Conservation (phyloP, 2,797 vertebrate species). For the Hemibagrus guttatus region DNA sequence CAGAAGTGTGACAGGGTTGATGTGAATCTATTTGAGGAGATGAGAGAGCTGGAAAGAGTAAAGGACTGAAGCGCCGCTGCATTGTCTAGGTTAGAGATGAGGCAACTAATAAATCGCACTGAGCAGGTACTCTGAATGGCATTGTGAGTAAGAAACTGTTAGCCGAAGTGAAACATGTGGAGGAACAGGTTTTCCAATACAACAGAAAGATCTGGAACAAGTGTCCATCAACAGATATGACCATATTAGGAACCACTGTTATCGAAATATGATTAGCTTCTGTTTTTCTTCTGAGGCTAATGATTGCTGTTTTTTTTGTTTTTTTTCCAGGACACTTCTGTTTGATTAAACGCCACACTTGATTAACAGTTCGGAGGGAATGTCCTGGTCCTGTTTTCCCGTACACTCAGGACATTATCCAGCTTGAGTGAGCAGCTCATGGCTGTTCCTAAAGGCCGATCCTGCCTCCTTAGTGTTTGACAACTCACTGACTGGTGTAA, state of each 20-base stretch:
- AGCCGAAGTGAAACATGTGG: not conserved
- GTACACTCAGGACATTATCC: not conserved
- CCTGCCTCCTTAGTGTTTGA: not conserved
- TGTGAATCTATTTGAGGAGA: not conserved
- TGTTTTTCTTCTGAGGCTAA: not conserved
- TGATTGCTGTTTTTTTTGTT: not conserved
- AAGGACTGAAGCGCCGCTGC: not conserved
- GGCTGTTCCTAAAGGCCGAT: not conserved
- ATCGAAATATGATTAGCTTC: not conserved
- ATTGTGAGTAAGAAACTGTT: not conserved
- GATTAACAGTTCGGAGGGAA: constrained; percentile 48
- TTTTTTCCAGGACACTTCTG: constrained; percentile 49
- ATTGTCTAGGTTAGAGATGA: not conserved
- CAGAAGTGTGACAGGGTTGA: not conserved
- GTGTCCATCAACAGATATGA: not conserved
- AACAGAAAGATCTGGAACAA: not conserved
- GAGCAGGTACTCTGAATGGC: not conserved
- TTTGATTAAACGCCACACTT: constrained; percentile 25
- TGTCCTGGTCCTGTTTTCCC: constrained; percentile 41
- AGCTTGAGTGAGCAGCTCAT: not conserved
- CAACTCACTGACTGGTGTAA: not conserved
- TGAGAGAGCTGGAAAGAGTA: not conserved
- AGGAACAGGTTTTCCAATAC: not conserved
- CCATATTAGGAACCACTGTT: not conserved
- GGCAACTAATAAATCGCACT: not conserved